Base-by-base conservation (phyloP, 2,888 invertebrate genomes). In the Oscheius sp. region DNA sequence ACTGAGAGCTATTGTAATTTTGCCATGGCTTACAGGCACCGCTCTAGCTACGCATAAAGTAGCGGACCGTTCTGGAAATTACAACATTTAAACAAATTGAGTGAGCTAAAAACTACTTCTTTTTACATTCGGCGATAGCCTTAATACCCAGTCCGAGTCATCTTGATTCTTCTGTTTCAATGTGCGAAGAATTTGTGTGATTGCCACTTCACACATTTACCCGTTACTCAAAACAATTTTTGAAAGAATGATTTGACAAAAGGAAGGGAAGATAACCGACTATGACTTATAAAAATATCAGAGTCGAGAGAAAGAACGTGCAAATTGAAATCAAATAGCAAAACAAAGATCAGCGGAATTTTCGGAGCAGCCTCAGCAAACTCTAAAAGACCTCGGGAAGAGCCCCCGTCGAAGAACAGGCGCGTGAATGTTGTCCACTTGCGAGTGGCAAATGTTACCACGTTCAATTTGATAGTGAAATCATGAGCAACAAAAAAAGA, bases 21-120 rank as follows among this genome's bases (percentile, higher is more conserved):
- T 42, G 17, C 66, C 66, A 29, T 66, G 66, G 45, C 57, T 66
- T 2, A 33, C 33, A 25, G 57, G 20, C 17, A 55, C 42, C 6
- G 53, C 42, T 20, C 66, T 55, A 31, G 66, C 66, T 3, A 66
- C 57, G 45, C 66, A 66, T 31, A 66, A 33, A 5, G 66, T 66
- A 12, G 66, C 55, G 8, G 66, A 66, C n/a, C 66, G 57, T 31
- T 66, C 66, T 66, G 66, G 8, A 66, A 64, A 29, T 33, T 15
- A 64, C 6, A n/a, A 29, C 10, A 3, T 57, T 8, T 50, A 46
- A 6, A 20, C 10, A 12, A 6, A 17, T 46, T 46, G 46, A 46
- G 6, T 46, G 8, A 20, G 2, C 4, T 50, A 4, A 50, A 23
- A 25, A 2, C 4, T 50, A 4, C 2, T 45, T 45, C 46, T 45